A percentile compares a stretch with the other conserved stretches of the same genome.
Evolutionary conservation across 2,113 vertebrate species (phyloP).

Genomic region (Carassius gibelio): DNA sequence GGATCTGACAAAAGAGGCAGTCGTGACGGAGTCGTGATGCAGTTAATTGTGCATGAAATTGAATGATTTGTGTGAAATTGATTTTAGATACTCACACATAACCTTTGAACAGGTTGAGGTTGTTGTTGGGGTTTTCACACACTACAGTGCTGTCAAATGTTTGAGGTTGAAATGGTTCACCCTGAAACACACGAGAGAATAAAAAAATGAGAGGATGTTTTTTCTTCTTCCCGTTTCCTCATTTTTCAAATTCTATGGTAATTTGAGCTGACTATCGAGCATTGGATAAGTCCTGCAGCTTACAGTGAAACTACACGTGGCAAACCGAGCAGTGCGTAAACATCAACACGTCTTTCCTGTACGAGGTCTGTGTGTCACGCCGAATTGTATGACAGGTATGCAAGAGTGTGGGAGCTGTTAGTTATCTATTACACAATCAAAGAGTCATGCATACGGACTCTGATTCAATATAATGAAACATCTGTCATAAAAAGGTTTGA

Average conservation of each 20-base stretch:
- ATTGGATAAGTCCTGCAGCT: neutral
- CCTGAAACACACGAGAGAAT: constrained; percentile 54
- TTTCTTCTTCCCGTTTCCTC: neutral
- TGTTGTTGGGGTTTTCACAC: constrained; percentile 89
- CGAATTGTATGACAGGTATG: constrained; percentile 9
- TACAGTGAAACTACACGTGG: neutral
- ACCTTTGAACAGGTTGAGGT: constrained; percentile 90
- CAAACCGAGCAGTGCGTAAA: neutral
- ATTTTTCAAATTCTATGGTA: neutral
- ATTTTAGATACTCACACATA: constrained; percentile 76
- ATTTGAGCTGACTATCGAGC: neutral
- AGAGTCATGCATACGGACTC: neutral
- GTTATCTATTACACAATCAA: neutral
- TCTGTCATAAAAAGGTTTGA: too few relatives aligned
- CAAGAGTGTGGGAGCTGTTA: neutral
- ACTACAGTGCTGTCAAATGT: constrained; percentile 80
- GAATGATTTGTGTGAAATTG: constrained; percentile 52
- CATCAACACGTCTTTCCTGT: constrained; percentile 41
- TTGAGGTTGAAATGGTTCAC: constrained; percentile 73
- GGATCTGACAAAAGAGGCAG: constrained; percentile 49
- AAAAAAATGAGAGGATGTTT: neutral
- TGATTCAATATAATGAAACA: neutral
- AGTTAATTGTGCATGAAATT: constrained; percentile 50
- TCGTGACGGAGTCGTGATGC: constrained; percentile 29
- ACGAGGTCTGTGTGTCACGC: neutral